A percentile compares a stretch with the other conserved stretches of the same genome.
Conservation (phyloP, 2,113 vertebrate species). For the Labeo catla region DNA sequence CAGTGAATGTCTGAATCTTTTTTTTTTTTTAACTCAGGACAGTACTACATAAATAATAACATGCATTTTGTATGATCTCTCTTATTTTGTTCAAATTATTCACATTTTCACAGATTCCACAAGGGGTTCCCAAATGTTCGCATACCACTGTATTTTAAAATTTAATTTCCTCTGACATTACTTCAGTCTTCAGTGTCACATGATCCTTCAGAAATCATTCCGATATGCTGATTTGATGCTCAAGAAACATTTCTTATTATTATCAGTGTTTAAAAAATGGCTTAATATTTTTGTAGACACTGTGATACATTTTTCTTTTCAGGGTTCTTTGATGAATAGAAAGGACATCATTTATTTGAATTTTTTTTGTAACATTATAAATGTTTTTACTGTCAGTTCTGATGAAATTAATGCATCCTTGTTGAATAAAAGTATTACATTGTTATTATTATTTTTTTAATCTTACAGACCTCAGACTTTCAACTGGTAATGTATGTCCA, state of each 20-base stretch:
- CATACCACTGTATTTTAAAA: too few relatives aligned
- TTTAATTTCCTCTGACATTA: neutral
- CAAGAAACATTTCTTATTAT: neutral
- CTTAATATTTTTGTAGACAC: constrained; percentile 4
- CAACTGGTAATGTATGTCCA: neutral
- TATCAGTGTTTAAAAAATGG: neutral
- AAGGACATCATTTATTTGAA: neutral
- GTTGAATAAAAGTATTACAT: neutral
- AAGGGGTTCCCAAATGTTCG: too few relatives aligned
- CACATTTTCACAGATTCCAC: too few relatives aligned
- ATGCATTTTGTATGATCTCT: too few relatives aligned
- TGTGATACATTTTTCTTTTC: neutral
- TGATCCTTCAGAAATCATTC: neutral
- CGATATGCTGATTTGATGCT: neutral
- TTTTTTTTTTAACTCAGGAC: too few relatives aligned
- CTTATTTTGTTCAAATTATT: too few relatives aligned
- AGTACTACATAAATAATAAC: too few relatives aligned
- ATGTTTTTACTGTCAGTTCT: neutral
- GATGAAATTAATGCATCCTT: neutral
- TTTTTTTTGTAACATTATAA: neutral
- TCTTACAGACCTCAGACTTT: neutral
- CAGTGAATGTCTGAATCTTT: too few relatives aligned
- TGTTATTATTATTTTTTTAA: too few relatives aligned
- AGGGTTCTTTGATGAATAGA: neutral
- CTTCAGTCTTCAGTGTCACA: neutral